Evolutionary conservation across 2,113 vertebrate species (phyloP).

Genomic region (Candoia aspera): DNA sequence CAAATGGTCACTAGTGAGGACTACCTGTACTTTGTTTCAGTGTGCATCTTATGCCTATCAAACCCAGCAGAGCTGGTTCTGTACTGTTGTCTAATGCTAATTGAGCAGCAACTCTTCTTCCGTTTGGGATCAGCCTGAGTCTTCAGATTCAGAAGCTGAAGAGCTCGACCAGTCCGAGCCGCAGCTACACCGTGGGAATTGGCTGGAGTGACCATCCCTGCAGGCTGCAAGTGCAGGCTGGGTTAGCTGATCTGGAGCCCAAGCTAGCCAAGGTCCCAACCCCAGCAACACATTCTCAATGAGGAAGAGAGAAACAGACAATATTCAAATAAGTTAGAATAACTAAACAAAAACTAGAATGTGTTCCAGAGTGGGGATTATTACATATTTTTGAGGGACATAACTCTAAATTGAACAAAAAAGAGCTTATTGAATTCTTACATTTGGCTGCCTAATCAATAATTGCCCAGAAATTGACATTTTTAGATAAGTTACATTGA

Average conservation of each 20-base stretch:
- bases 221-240: neutral
- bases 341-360: neutral
- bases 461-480: neutral
- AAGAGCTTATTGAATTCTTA: neutral
- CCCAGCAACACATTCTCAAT: neutral
- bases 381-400: neutral
- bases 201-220: neutral
- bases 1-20: too few relatives aligned
- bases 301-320: neutral
- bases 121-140: neutral
- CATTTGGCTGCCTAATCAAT: neutral
- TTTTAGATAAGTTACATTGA: neutral
- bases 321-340: neutral
- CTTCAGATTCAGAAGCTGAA: neutral
- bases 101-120: neutral
- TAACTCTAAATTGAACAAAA: neutral
- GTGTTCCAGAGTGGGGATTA: neutral
- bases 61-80: neutral
- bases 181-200: neutral
- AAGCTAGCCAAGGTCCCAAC: too few relatives aligned
- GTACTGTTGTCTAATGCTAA: neutral
- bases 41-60: neutral
- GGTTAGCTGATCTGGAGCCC: neutral
- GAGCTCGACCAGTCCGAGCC: neutral
- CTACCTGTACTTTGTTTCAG: too few relatives aligned